Percentiles rank a stretch among this genome's conserved stretches.
These are phyloP conservation scores for Columba guinea DNA, from an alignment of 2,797 vertebrate species.

Conservation along the genomic window DNA sequence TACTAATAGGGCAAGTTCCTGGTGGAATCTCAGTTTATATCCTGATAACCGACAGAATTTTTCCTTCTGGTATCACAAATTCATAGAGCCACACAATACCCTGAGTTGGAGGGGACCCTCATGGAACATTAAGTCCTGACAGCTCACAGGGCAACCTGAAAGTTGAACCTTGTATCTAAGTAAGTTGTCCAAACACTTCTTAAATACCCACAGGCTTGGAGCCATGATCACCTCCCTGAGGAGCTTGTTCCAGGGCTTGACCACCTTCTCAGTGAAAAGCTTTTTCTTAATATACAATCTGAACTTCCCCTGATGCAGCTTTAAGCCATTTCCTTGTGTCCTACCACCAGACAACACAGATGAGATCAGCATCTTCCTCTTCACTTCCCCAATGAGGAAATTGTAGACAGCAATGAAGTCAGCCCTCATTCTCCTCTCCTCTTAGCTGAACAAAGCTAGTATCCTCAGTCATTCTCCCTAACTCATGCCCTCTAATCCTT, in stretches of 20 bases:
- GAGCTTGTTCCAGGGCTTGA: neutral
- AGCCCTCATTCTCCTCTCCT: neutral
- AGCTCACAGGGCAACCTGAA: neutral
- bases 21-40: neutral
- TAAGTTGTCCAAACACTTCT: neutral
- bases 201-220: neutral
- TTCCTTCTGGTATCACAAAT: neutral
- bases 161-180: neutral
- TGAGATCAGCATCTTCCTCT: too few relatives aligned
- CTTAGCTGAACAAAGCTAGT: neutral
- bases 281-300: neutral
- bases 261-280: neutral
- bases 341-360: neutral
- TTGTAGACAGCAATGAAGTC: neutral
- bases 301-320: neutral
- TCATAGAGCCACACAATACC: neutral
- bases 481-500: neutral
- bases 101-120: neutral
- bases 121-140: rapidly evolving
- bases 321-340: neutral
- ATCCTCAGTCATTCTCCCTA: neutral
- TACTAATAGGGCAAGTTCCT: neutral
- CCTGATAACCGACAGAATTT: neutral
- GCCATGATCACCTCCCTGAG: neutral
- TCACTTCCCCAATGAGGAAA: neutral